Evolutionary conservation across 2,797 vertebrate species (phyloP), one percentile per base, ranked within the genome.

Genomic region (Salarias fasciatus): DNA sequence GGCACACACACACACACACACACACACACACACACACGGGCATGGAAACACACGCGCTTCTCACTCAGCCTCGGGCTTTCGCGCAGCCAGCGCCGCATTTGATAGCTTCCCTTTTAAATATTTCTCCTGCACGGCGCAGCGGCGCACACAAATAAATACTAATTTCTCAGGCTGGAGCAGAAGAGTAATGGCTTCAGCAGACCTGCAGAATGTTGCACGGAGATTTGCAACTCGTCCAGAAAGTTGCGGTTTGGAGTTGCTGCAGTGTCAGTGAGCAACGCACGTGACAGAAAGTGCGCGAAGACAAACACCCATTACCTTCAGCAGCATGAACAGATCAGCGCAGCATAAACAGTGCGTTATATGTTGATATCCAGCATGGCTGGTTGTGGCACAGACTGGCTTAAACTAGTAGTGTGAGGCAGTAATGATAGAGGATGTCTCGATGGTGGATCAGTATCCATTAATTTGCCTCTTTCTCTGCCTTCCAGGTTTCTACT

Each of bases 31-130:
- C 37, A 37, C 56, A 63, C 47, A 73, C 36, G 61, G 40, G 31
- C 30, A 31, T 30, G 31, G 30, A 31, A 30, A 31, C 30, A 37
- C 56, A 63, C 47, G 73, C 36, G 61, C 40, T 46, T 50, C 51
- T 69, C 53, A 69, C 58, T 62, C 53, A 55, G 51, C 71, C 67
- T 66, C 43, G 44, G 67, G 63, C 60, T 24, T 40, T 61, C 5
- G 8, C 30, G 44, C 52, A 70, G 45, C 37, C 61, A 64, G 47
- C 13, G 5, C 2, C 6, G 40, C 55, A 66, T 79, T 80, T 76
- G 49, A 70, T 63, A 66, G 66, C 53, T 72, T 74, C 11, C 53
- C 50, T 69, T n/a, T 56, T 47, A 61, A 74, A 75, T 70, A 44
- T 48, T 35, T 58, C 57, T 18, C n/a, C 15, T 54, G 31, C 35